Base-by-base conservation (phyloP, 2,888 invertebrate genomes). In the Tipula helvola region DNA sequence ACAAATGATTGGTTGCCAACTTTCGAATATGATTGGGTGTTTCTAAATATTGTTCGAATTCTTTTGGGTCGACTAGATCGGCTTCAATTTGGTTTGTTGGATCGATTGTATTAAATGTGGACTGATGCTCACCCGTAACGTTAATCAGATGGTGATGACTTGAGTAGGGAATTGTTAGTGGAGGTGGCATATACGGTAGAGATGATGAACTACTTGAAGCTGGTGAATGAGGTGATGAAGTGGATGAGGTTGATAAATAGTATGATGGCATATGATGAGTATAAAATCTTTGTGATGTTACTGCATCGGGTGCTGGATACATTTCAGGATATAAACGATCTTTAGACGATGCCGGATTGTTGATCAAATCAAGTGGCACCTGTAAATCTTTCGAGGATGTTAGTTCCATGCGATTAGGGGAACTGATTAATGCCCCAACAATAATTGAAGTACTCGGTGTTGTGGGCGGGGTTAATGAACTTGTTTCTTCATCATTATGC, bases 41-140 rank as follows among this genome's bases (percentile, higher is more conserved):
- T 86, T 91, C 91, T 87, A 91, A 90, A 89, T 92, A 91, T 90
- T 91, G 92, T 89, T 91, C 91, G 88, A 91, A 91, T 90, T 91
- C 91, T 89, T 91, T 91, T 47, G 91, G 90, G 89, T 90, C 90
- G 88, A 90, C 90, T 84, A 84, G 36, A 89, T 91, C 90, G 86
- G 88, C 88, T 83, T 87, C 88, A 71, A 87, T 87, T 86, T 87
- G 87, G 10, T 71, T 71, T 86, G 88, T 57, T 2, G 36, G 2
- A 86, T 52, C 86, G 28, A 86, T 85, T 41, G 28, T 5, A 42
- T 44, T 16, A 28, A 42, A 85, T 57, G 86, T 83, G 85, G 28
- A 52, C 42, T 86, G 44, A 71, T 83, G 42, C 7, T 83, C n/a
- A 71, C 16, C 52, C 5, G 10, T 10, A n/a, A n/a, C 52, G n/a